Conservation (phyloP, 2,888 invertebrate species). For the Glaucopsyche alexis region DNA sequence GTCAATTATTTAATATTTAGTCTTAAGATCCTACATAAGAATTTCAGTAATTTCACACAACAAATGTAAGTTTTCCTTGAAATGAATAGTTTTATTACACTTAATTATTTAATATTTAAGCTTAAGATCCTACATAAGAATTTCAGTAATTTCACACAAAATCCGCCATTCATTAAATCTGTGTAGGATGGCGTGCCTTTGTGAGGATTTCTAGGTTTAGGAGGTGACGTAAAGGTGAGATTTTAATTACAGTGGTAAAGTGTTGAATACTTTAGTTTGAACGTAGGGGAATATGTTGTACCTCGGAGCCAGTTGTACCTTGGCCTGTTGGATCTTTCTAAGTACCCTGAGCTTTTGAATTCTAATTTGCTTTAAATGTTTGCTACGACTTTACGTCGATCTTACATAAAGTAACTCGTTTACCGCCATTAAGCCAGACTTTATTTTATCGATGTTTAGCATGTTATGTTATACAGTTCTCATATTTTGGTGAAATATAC, state of each 20-base stretch:
- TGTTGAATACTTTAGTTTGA: conserved; percentile 12
- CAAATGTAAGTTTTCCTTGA: not conserved
- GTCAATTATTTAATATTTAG: not conserved
- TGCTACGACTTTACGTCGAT: too few species aligned
- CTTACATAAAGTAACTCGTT: too few species aligned
- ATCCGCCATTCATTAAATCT: conserved; percentile 11
- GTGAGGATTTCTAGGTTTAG: conserved; percentile 5
- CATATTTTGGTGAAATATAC: too few species aligned
- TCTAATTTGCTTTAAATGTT: too few species aligned
- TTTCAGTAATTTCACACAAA: conserved; percentile 5
- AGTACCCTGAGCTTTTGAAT: too few species aligned
- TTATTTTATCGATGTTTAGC: too few species aligned
- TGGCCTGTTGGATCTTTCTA: too few species aligned
- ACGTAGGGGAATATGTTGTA: not conserved
- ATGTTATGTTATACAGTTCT: too few species aligned
- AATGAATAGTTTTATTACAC: not conserved
- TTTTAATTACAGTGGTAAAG: conserved; percentile 15
- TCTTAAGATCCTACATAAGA: not conserved
- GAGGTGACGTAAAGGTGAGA: not conserved
- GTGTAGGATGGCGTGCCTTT: not conserved
- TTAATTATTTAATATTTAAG: not conserved
- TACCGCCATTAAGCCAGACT: too few species aligned
- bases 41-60: conserved; percentile 4
- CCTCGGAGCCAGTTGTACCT: not conserved
- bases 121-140: not conserved